Percentiles rank a stretch among this genome's conserved stretches.
phyloP scores from a whole-genome alignment of 1,140 invertebrate species.

The Grapholita molesta region DNA sequence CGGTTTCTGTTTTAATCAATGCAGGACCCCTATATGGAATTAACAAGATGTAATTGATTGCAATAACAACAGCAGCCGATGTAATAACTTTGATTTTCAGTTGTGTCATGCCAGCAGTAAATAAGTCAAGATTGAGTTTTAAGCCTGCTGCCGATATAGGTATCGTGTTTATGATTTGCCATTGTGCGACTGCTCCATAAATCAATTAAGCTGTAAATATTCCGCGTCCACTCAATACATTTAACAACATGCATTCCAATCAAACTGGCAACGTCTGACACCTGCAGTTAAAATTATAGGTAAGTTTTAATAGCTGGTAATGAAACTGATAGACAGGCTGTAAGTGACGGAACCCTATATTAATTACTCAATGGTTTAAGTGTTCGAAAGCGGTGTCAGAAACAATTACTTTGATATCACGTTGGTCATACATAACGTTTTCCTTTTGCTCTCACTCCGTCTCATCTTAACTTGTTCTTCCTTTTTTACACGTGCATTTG shows the following conservation, averaged over 20 bases:
- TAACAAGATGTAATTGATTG: neutral
- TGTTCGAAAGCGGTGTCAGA: no score
- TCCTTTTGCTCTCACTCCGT: slow-evolving; percentile 29
- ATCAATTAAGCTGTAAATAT: slow-evolving; percentile 15
- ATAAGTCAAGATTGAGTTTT: neutral
- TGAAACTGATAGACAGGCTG: slow-evolving; percentile 24
- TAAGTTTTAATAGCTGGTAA: slow-evolving; percentile 10
- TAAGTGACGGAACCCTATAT: slow-evolving; percentile 33
- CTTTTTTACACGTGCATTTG: slow-evolving; percentile 27
- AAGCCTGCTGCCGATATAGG: neutral
- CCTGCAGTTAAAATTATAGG: slow-evolving; percentile 19
- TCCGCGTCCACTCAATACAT: neutral
- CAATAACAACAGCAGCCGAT: neutral
- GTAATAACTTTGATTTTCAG: neutral
- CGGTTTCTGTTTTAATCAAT: no score
- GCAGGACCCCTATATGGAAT: no score
- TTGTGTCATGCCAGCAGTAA: neutral
- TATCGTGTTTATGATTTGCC: neutral
- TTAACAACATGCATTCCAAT: neutral
- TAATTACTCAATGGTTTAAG: slow-evolving; percentile 42
- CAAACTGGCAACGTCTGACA: neutral
- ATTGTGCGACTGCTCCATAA: neutral
- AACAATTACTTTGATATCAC: no score
- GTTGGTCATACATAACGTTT: neutral
- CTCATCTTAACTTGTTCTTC: slow-evolving; percentile 23